Evolutionary conservation across 2,888 invertebrate genomes (phyloP), one percentile per base, ranked within the genome.

Genomic region (Drosophila kuntzei): DNA sequence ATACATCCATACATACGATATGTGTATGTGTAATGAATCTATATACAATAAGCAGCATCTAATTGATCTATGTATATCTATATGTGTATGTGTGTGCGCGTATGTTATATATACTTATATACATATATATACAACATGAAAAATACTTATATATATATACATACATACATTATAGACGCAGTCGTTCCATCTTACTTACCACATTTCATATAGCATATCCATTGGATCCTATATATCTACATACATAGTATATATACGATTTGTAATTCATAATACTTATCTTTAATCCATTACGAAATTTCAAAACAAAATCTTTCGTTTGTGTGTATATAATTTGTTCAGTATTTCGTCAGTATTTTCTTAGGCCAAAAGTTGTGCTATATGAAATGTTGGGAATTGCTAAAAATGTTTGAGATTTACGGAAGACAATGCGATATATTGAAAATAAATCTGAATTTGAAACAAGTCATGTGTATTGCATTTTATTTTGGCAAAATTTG

Each of bases 391-490:
- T 58, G 65, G 49, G 25, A 34, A 20, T 22, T 16, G n/a, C 46
- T 36, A 54, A 41, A 47, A 43, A 32, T 66, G 53, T 73, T 58
- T 43, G 3, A 61, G 41, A 55, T 67, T 72, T 50, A 37, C 46
- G 74, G 62, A 62, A 62, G 59, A 51, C 25, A 55, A 55, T 32
- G 59, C 64, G 27, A 62, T 64, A 65, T 64, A 65, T 69, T 60
- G 44, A 44, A 63, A 70, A 66, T 63, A 79, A 76, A 76, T 61
- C 27, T 60, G 63, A 51, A 60, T 63, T 79, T 79, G 54, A 43
- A 58, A 50, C 49, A 58, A 61, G 47, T 49, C 16, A 29, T 22
- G 7, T 0, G 5, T 2, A 14, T 11, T 44, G 14, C 14, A 27
- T 27, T 25, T 44, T 4, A n/a, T 44, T 44, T 9, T 14, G 14